Conservation (phyloP, 2,888 invertebrate species). For the Unio pictorum region DNA sequence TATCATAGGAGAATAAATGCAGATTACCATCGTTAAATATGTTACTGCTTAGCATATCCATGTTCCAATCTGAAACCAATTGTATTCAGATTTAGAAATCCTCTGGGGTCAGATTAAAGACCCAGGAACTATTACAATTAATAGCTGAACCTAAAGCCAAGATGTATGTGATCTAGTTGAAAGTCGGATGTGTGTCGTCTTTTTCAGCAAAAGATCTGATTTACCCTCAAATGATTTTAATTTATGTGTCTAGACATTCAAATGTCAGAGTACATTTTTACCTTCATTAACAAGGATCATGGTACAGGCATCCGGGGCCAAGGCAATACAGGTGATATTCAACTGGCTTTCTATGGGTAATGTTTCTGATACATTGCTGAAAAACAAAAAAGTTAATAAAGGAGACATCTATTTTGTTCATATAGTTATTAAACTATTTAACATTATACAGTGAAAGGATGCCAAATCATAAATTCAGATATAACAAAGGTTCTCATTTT, state of each 20-base stretch:
- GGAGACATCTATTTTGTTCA: background rate
- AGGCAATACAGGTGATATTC: conserved; percentile 87
- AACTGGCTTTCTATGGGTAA: conserved; percentile 87
- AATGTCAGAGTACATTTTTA: conserved; percentile 57
- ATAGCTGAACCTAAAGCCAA: background rate
- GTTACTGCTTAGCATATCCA: too few species aligned
- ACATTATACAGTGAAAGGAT: too few species aligned
- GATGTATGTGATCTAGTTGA: background rate
- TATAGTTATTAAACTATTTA: background rate
- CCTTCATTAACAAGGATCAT: conserved; percentile 92
- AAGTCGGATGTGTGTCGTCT: too few species aligned
- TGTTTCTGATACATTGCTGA: conserved; percentile 90
- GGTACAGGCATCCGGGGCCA: conserved; percentile 90
- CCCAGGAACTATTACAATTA: background rate
- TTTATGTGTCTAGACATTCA: too few species aligned
- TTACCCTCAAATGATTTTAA: too few species aligned
- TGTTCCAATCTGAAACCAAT: background rate
- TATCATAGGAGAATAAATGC: too few species aligned
- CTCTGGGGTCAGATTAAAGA: background rate
- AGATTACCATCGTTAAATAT: too few species aligned
- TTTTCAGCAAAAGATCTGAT: too few species aligned
- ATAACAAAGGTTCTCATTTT: too few species aligned
- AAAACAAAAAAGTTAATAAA: conserved; percentile 14
- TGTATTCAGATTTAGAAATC: background rate
- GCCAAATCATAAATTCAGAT: too few species aligned